A percentile compares a stretch with the other conserved stretches of the same genome.
Evolutionary conservation across 2,888 invertebrate species (phyloP).

Genomic region (Camptogramma bilineatum): DNA sequence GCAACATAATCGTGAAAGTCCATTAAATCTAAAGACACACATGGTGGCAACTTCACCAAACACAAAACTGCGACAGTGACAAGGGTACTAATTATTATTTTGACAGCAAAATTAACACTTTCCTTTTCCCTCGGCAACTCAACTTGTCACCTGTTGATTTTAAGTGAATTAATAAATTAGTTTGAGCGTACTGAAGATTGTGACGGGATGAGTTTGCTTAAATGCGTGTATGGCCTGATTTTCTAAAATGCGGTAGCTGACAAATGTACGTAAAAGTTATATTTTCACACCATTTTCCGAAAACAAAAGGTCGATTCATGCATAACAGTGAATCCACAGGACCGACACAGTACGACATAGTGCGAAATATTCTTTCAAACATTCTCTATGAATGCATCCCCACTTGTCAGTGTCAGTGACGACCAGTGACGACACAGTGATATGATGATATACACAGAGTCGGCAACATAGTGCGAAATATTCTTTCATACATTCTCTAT

Average conservation of each 20-base stretch:
- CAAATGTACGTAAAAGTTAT: too few species aligned
- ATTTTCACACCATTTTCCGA: too few species aligned
- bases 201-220: not conserved
- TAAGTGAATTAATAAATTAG: conserved; percentile 37
- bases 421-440: too few species aligned
- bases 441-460: too few species aligned
- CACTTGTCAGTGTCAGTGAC: too few species aligned
- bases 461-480: too few species aligned
- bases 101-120: conserved; percentile 48
- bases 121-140: conserved; percentile 28
- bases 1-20: not conserved
- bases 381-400: too few species aligned
- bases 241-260: not conserved
- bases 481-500: too few species aligned
- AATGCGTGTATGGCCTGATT: not conserved
- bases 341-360: too few species aligned
- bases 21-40: not conserved
- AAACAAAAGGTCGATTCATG: too few species aligned
- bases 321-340: too few species aligned
- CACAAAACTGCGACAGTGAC: conserved; percentile 36
- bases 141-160: conserved; percentile 42
- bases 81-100: conserved; percentile 48
- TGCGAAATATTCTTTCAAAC: too few species aligned
- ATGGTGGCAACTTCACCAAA: not conserved
- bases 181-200: not conserved